phyloP scores from a whole-genome alignment of 2,888 invertebrate species.

The Morinoia aosen region DNA sequence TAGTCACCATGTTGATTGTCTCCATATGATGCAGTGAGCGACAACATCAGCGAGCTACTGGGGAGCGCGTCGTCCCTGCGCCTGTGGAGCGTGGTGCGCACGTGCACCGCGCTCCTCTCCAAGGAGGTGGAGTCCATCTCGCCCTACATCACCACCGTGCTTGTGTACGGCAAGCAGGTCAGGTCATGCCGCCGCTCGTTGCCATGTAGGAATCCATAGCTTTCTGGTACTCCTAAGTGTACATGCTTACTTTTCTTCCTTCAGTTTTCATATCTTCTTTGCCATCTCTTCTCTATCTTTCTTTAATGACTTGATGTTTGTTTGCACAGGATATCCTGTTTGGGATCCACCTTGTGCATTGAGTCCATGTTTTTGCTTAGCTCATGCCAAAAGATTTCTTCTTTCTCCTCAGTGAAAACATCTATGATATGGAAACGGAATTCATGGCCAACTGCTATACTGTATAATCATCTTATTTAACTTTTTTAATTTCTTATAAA shows the following conservation, averaged over 20 bases:
- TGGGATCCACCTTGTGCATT: too few species aligned
- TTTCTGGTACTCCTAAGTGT: background rate
- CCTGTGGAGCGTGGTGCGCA: constrained; percentile 93
- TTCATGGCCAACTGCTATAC: too few species aligned
- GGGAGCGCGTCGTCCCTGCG: constrained; percentile 87
- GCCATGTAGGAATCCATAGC: background rate
- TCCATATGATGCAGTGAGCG: constrained; percentile 75
- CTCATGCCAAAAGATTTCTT: too few species aligned
- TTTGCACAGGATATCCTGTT: too few species aligned
- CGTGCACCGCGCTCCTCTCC: constrained; percentile 91
- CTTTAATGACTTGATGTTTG: too few species aligned
- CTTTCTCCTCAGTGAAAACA: too few species aligned
- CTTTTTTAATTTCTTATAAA: too few species aligned
- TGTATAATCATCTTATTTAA: too few species aligned
- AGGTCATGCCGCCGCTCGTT: constrained; percentile 67
- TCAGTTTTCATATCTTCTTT: background rate
- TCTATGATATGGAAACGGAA: too few species aligned
- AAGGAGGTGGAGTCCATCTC: constrained; percentile 98
- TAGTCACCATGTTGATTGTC: background rate
- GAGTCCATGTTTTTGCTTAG: too few species aligned
- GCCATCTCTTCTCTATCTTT: background rate
- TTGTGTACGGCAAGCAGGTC: constrained; percentile 98
- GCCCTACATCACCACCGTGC: constrained; percentile 96
- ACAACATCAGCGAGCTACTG: constrained; percentile 82
- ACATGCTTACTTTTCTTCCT: background rate